Percentiles rank a stretch among this genome's conserved stretches.
Conservation (phyloP, 2,888 invertebrate species). For the Galerucella pusilla region DNA sequence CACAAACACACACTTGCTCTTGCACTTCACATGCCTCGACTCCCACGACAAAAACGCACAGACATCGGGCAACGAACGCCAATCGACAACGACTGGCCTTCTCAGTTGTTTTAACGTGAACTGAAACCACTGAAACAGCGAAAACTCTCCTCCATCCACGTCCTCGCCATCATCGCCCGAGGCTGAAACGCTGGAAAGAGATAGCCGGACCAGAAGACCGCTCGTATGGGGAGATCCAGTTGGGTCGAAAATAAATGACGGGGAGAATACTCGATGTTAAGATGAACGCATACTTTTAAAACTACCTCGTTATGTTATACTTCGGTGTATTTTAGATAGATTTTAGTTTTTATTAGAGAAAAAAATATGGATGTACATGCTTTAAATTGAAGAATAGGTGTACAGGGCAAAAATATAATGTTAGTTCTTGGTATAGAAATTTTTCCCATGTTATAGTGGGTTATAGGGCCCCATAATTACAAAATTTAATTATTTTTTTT, state of each 20-base stretch:
- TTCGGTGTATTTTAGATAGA: not conserved
- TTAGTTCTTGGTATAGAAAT: too few relatives aligned
- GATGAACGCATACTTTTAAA: slow-evolving; percentile 3
- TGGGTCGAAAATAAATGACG: slow-evolving; percentile 12
- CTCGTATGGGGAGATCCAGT: slow-evolving; percentile 26
- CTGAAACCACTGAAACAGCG: slow-evolving; percentile 30
- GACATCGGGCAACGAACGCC: slow-evolving; percentile 15
- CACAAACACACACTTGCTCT: slow-evolving; percentile 11
- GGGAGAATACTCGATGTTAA: slow-evolving; percentile 13
- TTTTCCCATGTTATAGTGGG: too few relatives aligned
- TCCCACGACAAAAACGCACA: slow-evolving; percentile 20
- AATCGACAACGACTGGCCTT: slow-evolving; percentile 23
- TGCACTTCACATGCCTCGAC: slow-evolving; percentile 26
- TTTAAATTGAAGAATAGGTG: too few relatives aligned
- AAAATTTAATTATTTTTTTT: too few relatives aligned
- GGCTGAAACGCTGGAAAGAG: slow-evolving; percentile 29
- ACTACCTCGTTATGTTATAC: not conserved
- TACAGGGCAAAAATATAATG: too few relatives aligned
- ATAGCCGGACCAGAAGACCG: slow-evolving; percentile 8
- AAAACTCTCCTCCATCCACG: slow-evolving; percentile 20
- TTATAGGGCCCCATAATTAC: too few relatives aligned
- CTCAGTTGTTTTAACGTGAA: slow-evolving; percentile 8
- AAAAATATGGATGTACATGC: too few relatives aligned
- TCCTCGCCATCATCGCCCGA: slow-evolving; percentile 23
- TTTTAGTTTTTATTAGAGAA: not conserved